Percentiles rank a stretch among this genome's conserved stretches.
phyloP scores from a whole-genome alignment of 2,888 invertebrate species.

The Biston betularia region DNA sequence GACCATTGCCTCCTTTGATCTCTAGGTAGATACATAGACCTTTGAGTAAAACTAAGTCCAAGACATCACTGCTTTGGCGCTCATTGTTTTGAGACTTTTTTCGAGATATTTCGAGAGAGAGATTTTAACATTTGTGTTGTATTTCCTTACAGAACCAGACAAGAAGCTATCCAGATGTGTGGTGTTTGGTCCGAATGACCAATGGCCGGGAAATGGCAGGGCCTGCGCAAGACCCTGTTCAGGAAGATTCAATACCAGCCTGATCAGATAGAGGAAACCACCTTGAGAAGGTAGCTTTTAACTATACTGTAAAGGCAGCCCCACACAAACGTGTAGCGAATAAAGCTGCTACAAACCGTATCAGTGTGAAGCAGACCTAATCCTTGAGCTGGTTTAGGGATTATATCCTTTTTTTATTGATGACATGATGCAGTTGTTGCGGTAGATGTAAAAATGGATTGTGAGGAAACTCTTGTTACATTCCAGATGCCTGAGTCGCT shows the following conservation, averaged over 20 bases:
- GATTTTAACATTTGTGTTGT: neutral
- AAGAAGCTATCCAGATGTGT: slow-evolving; percentile 53
- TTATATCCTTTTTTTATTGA: too few species aligned
- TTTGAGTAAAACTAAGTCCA: too few species aligned
- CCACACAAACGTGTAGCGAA: neutral
- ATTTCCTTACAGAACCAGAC: slow-evolving; percentile 17
- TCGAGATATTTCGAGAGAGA: too few species aligned
- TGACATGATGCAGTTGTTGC: too few species aligned
- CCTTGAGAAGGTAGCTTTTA: slow-evolving; percentile 62
- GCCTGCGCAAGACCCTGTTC: slow-evolving; percentile 55
- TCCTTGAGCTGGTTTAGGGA: too few species aligned
- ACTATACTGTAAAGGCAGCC: neutral
- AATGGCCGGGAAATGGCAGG: slow-evolving; percentile 70
- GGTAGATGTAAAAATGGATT: neutral
- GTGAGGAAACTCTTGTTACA: neutral
- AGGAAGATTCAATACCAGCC: slow-evolving; percentile 60
- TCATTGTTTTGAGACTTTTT: too few species aligned
- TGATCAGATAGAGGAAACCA: slow-evolving; percentile 56
- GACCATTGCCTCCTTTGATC: too few species aligned
- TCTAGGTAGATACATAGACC: too few species aligned
- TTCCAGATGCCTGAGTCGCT: slow-evolving; percentile 88
- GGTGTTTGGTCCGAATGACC: slow-evolving; percentile 51
- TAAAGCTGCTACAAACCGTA: neutral
- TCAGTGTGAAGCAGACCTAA: too few species aligned
- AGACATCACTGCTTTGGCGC: too few species aligned